phyloP scores from a whole-genome alignment of 1,140 invertebrate genomes.

The Acyrthosiphon pisum region DNA sequence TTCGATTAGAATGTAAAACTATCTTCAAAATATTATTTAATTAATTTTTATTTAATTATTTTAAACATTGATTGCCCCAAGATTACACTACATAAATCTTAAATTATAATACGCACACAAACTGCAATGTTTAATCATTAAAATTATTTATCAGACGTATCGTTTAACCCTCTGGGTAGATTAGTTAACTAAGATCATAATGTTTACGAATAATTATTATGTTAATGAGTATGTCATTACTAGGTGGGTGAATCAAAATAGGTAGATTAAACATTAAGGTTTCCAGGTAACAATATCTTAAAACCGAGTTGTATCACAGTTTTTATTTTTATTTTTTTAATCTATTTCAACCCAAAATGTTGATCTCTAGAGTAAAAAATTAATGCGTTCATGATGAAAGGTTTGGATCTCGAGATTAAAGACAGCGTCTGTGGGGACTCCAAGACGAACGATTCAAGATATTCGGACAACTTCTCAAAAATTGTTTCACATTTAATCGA shows the following conservation, averaged over 20 bases:
- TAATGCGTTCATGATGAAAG: background rate
- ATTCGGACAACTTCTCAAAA: background rate
- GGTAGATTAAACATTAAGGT: background rate
- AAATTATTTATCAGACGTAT: background rate
- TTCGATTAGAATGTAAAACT: background rate
- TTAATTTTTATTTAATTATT: background rate
- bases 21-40: background rate
- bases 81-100: background rate
- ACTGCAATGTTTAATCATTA: background rate
- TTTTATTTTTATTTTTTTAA: background rate
- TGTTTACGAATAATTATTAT: background rate
- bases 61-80: background rate
- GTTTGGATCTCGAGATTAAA: background rate
- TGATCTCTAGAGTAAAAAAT: background rate
- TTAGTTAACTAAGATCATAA: background rate
- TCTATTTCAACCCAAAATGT: background rate
- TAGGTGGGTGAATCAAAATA: background rate
- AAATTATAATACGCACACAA: background rate
- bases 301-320: background rate
- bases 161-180: background rate
- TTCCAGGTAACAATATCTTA: background rate
- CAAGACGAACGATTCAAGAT: background rate
- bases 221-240: background rate
- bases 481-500: background rate
- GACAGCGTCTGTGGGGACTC: background rate